Conservation (phyloP, 2,888 invertebrate species). For the Eupsilia transversa region DNA sequence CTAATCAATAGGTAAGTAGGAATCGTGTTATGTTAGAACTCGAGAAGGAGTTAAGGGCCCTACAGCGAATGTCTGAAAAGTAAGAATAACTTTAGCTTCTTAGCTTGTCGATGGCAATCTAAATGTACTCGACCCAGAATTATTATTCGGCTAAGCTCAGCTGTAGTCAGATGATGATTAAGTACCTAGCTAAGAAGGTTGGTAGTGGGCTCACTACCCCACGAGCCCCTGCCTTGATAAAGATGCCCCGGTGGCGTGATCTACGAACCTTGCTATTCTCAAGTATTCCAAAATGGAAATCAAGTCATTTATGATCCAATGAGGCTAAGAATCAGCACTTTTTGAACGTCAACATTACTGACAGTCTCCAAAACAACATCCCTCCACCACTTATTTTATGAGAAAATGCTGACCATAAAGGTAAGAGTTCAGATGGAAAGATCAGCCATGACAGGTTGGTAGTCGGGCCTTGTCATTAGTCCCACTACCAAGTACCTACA, state of each 20-base stretch:
- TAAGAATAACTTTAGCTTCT: background rate
- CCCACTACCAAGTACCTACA: no score
- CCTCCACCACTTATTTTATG: background rate
- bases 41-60: background rate
- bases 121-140: background rate
- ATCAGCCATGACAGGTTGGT: no score
- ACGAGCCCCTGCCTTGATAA: background rate
- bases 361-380: background rate
- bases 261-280: background rate
- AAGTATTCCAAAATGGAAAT: background rate
- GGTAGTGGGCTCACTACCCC: background rate
- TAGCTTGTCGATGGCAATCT: background rate
- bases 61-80: background rate
- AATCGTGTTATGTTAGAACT: background rate
- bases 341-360: no score
- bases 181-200: background rate
- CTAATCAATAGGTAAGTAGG: background rate
- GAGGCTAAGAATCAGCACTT: no score
- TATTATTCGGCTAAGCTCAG: background rate
- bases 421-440: no score
- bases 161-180: background rate
- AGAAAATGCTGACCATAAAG: background rate
- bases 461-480: no score
- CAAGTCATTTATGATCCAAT: no score
- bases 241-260: no score